A percentile compares a stretch with the other conserved stretches of the same genome.
phyloP scores from a whole-genome alignment of 2,888 invertebrate genomes.

The Aelia acuminata region DNA sequence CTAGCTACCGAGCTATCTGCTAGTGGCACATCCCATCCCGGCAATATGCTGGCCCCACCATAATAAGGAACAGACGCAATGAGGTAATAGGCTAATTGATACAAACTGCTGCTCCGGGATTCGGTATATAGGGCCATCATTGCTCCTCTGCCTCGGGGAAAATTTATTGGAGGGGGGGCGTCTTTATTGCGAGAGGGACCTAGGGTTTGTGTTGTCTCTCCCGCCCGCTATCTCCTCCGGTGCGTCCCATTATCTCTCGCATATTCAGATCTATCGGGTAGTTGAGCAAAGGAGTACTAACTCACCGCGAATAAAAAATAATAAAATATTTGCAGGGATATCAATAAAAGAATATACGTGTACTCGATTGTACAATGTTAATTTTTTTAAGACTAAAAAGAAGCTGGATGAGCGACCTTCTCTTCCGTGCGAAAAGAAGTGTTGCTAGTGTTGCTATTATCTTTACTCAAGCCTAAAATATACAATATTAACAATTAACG shows the following conservation, averaged over 20 bases:
- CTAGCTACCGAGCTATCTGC: neutral
- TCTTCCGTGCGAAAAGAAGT: too few species aligned
- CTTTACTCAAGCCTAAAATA: too few species aligned
- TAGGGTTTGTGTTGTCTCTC: neutral
- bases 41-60: neutral
- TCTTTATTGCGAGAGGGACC: constrained; percentile 26
- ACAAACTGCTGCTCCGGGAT: constrained; percentile 44
- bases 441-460: too few species aligned
- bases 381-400: too few species aligned
- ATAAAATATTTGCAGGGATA: too few species aligned
- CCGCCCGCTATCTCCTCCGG: neutral
- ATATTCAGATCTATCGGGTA: neutral
- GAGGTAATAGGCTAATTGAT: constrained; percentile 35
- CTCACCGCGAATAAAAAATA: too few species aligned
- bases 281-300: too few species aligned
- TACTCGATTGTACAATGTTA: too few species aligned
- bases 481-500: too few species aligned
- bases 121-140: constrained; percentile 23
- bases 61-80: constrained; percentile 8
- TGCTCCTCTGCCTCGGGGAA: neutral
- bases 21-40: neutral
- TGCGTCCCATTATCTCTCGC: neutral
- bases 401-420: too few species aligned
- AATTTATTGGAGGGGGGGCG: constrained; percentile 26
- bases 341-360: too few species aligned